Percentiles rank a stretch among this genome's conserved stretches.
phyloP scores from a whole-genome alignment of 2,797 vertebrate species.

The Etheostoma perlongum region DNA sequence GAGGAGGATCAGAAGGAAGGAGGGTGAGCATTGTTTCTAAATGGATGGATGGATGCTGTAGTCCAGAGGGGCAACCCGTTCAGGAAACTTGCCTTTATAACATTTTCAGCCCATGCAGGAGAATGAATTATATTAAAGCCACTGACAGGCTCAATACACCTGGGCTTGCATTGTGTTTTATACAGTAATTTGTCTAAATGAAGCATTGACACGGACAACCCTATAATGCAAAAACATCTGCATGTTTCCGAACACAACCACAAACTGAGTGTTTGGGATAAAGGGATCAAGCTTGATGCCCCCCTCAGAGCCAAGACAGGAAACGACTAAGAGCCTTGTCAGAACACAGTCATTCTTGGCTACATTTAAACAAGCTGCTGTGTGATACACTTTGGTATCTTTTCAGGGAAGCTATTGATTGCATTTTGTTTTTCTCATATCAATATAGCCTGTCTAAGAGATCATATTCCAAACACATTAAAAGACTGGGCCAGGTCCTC shows the following conservation, averaged over 20 bases:
- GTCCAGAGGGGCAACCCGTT: constrained; percentile 71
- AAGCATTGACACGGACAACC: neutral
- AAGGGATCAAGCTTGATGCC: neutral
- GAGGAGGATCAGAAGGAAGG: constrained; percentile 54
- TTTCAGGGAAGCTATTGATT: constrained; percentile 82
- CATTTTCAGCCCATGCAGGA: constrained; percentile 62
- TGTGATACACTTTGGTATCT: constrained; percentile 66
- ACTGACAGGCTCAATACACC: constrained; percentile 30
- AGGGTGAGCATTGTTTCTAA: constrained; percentile 72
- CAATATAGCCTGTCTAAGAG: constrained; percentile 62
- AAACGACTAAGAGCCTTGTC: constrained; percentile 50
- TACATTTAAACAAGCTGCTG: constrained; percentile 71
- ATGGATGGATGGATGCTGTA: constrained; percentile 72
- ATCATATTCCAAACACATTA: constrained; percentile 84
- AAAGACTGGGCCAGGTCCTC: constrained; percentile 63
- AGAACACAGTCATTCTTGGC: constrained; percentile 49
- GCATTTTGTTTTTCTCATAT: constrained; percentile 69
- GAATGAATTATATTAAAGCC: constrained; percentile 57
- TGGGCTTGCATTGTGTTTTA: constrained; percentile 22
- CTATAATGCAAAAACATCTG: neutral
- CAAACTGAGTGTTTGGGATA: neutral
- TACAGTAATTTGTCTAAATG: constrained; percentile 11
- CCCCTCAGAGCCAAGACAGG: constrained; percentile 33
- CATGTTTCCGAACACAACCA: neutral
- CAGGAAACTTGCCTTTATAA: constrained; percentile 73